Conservation (phyloP, 2,888 invertebrate species). For the Drosophila maculinotata region DNA sequence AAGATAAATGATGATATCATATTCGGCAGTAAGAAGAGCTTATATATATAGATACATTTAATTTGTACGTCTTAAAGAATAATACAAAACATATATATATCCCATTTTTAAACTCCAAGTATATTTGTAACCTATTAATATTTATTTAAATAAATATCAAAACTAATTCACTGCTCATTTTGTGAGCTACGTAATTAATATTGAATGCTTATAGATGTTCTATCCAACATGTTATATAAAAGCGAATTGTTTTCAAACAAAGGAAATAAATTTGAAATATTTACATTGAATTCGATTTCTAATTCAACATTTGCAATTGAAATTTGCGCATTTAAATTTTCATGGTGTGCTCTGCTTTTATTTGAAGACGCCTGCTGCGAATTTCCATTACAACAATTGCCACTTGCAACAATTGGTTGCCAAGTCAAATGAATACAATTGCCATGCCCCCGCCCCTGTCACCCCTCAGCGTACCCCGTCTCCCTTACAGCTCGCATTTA, state of each 20-base stretch:
- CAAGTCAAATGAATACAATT: conserved; percentile 79
- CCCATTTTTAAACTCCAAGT: too few species aligned
- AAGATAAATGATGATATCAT: conserved; percentile 29
- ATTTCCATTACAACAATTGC: conserved; percentile 74
- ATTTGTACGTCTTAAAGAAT: background rate
- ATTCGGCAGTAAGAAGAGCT: conserved; percentile 5
- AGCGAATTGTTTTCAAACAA: conserved; percentile 17
- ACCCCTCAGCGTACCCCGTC: background rate
- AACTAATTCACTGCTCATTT: background rate
- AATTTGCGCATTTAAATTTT: conserved; percentile 47
- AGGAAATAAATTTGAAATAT: conserved; percentile 19
- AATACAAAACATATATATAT: too few species aligned
- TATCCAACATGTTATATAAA: too few species aligned
- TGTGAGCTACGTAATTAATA: conserved; percentile 7
- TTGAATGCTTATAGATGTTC: background rate
- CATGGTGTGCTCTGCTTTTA: conserved; percentile 27
- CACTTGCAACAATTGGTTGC: conserved; percentile 76
- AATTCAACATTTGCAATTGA: conserved; percentile 46
- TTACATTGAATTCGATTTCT: conserved; percentile 31
- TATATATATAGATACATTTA: background rate
- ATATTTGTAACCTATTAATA: too few species aligned
- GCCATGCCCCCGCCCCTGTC: conserved; percentile 39
- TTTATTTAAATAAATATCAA: background rate
- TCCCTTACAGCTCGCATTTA: conserved; percentile 11
- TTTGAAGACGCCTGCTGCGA: conserved; percentile 69